Evolutionary conservation across 2,888 invertebrate species (phyloP), one percentile per base, ranked within the genome.

Genomic region (Galeruca laticollis): DNA sequence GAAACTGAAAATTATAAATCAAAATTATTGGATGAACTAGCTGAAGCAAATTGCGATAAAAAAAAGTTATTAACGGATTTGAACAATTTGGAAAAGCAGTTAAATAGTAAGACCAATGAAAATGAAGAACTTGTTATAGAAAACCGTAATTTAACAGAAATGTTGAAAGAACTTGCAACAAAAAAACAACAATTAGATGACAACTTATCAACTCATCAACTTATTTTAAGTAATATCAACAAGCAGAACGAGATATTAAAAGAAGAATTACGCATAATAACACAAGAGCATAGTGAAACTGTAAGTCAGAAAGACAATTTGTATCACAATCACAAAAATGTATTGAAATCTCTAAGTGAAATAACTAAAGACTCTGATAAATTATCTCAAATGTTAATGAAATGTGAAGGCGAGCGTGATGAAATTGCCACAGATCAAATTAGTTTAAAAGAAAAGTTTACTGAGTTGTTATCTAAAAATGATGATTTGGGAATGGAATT

Each of bases 171-270:
- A 54, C 33, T 47, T 21, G 15, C 52, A 43, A 63, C 54, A 63
- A 63, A 63, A 33, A 68, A 67, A 68, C 66, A 78, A 80, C 37
- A 37, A 37, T 37, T 37, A 13, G 37, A 35, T 35, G 35, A 10
- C 2, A 35, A 35, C 10, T 35, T 2, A 10, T 10, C 2, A 35
- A 10, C 35, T 0, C 35, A 35, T 35, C 35, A 35, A 35, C 35
- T 35, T 35, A 10, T 35, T 35, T 35, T 35, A 11, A 35, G 11
- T 35, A 11, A 35, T 9, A 35, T 2, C 9, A 35, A 35, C 2
- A 11, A 9, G 10, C 9, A 35, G 9, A 35, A 35, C 35, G 35
- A 35, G 11, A 35, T 11, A 35, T 35, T 35, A 11, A 35, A 37
- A 37, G 10, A 37, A 13, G 13, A 37, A 37, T 37, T 37, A 4